Conservation (phyloP, 2,113 vertebrate species). For the Barnardius zonarius region DNA sequence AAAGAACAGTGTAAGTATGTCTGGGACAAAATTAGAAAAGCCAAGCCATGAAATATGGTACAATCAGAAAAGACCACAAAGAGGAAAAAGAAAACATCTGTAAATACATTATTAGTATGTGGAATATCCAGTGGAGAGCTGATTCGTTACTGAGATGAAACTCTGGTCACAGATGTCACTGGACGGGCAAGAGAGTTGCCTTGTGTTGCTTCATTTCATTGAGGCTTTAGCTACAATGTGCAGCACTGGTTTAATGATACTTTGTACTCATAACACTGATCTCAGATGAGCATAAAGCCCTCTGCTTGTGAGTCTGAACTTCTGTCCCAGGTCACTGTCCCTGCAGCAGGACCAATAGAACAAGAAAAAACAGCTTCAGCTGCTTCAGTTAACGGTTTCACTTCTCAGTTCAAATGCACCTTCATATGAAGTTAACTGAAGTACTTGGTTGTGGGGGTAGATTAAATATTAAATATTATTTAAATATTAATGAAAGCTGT, state of each 20-base stretch:
- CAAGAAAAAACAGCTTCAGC: neutral
- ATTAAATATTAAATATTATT: neutral
- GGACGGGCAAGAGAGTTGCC: neutral
- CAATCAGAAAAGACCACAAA: neutral
- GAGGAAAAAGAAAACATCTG: constrained; percentile 17
- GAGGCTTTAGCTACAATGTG: neutral
- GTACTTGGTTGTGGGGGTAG: neutral
- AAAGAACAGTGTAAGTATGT: constrained; percentile 16
- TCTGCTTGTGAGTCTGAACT: neutral
- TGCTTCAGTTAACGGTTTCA: neutral
- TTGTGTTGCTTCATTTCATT: neutral
- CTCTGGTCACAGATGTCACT: neutral
- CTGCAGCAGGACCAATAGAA: neutral
- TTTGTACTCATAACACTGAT: neutral
- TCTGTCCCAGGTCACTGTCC: neutral
- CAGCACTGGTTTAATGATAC: neutral
- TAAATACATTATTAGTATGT: neutral
- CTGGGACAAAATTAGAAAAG: constrained; percentile 15
- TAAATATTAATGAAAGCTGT: neutral
- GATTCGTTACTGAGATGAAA: neutral
- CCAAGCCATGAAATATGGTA: neutral
- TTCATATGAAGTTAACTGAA: neutral
- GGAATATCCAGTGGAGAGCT: neutral
- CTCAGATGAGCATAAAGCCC: neutral
- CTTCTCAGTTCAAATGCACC: neutral